Evolutionary conservation across 2,888 invertebrate genomes (phyloP).

Genomic region (Lithophane ornitopus): DNA sequence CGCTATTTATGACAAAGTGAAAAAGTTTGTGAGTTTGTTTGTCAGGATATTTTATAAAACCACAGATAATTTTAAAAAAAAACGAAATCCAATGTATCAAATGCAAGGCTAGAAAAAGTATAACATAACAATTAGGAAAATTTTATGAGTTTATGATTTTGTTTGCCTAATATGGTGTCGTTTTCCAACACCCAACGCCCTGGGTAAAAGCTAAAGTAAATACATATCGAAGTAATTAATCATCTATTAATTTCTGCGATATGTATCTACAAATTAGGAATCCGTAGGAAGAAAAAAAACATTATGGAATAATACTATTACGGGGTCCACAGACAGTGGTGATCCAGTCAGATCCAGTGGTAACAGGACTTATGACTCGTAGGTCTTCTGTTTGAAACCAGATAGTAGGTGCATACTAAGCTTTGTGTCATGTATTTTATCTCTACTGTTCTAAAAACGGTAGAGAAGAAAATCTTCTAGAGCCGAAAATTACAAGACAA

Average conservation of each 20-base stretch:
- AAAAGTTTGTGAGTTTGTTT: slow-evolving; percentile 10
- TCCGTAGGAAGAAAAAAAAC: neutral
- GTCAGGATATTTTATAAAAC: neutral
- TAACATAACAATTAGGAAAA: neutral
- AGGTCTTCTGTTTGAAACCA: neutral
- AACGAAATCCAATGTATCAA: neutral
- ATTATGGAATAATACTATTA: neutral
- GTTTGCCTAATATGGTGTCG: neutral
- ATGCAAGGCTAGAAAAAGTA: neutral
- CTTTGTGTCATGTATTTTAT: neutral
- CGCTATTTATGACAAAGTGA: neutral
- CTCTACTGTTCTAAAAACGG: neutral
- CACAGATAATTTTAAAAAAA: neutral
- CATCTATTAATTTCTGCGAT: slow-evolving; percentile 5
- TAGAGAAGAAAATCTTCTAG: neutral
- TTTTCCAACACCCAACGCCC: neutral
- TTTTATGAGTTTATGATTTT: neutral
- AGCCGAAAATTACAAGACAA: neutral
- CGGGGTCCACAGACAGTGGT: neutral
- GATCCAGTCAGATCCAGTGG: neutral
- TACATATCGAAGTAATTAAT: slow-evolving; percentile 18
- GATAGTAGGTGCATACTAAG: neutral
- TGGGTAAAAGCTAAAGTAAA: neutral
- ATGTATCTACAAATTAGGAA: slow-evolving; percentile 2
- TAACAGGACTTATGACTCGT: neutral